Conservation (phyloP, 2,888 invertebrate species). For the Priocnemis perturbator region DNA sequence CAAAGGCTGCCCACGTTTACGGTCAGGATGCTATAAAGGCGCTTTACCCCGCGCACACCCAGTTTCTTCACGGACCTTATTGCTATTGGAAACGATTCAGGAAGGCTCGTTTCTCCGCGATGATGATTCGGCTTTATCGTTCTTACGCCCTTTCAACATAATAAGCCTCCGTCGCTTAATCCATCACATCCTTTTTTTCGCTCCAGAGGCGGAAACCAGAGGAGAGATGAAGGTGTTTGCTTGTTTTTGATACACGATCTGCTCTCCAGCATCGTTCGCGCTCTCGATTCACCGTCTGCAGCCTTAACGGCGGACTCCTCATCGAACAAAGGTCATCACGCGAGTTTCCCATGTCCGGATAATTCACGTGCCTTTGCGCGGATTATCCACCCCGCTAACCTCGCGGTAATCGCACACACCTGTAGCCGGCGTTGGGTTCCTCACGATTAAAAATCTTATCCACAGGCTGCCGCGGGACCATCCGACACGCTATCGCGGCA, state of each 20-base stretch:
- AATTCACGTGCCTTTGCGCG: neutral
- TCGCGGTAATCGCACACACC: neutral
- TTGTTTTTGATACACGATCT: no score
- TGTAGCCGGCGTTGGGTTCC: neutral
- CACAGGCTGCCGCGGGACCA: neutral
- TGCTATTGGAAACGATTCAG: slow-evolving; percentile 50
- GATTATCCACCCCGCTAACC: no score
- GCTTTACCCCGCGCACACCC: slow-evolving; percentile 40
- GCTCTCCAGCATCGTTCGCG: neutral
- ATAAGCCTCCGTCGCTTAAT: slow-evolving; percentile 19
- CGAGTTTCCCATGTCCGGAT: slow-evolving; percentile 4
- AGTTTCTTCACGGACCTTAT: slow-evolving; percentile 51
- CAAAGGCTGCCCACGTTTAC: slow-evolving; percentile 53
- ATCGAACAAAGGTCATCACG: slow-evolving; percentile 4
- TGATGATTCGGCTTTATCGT: slow-evolving; percentile 23
- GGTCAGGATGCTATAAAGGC: slow-evolving; percentile 51
- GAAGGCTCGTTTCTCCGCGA: slow-evolving; percentile 40
- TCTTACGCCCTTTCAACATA: slow-evolving; percentile 16
- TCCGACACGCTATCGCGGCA: slow-evolving; percentile 2
- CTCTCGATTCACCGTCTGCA: neutral
- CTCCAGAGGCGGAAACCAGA: no score
- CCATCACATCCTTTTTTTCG: slow-evolving; percentile 1
- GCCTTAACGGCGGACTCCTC: neutral
- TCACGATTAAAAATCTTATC: neutral
- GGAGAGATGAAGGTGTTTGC: no score